These are phyloP conservation scores for Thalassarche chlororhynchos DNA, from an alignment of 2,113 vertebrate genomes.

Conservation along the genomic window DNA sequence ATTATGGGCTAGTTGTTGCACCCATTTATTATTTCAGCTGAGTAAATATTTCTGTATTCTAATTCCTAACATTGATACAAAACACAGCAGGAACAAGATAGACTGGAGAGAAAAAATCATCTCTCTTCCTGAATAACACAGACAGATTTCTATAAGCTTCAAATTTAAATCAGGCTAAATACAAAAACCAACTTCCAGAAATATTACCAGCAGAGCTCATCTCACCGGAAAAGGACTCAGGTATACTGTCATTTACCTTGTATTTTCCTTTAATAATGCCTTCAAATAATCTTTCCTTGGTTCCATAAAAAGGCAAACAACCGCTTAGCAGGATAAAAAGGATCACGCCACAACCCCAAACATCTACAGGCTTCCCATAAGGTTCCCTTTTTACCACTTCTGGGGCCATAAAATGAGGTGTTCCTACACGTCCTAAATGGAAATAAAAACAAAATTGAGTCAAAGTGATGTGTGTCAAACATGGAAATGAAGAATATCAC, in stretches of 20 bases:
- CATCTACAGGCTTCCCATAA: slow-evolving; percentile 97
- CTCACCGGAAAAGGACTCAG: neutral
- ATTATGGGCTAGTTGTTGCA: neutral
- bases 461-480: neutral
- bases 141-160: neutral
- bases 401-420: slow-evolving; percentile 99
- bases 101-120: neutral
- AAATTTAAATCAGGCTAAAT: neutral
- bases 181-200: neutral
- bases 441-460: slow-evolving; percentile 43
- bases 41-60: neutral
- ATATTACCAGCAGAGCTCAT: neutral
- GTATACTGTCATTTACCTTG: slow-evolving; percentile 82
- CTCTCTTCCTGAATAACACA: neutral
- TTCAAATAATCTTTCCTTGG: slow-evolving; percentile 98
- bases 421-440: slow-evolving; percentile 91
- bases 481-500: neutral
- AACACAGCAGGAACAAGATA: neutral
- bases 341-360: slow-evolving; percentile 99
- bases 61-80: neutral
- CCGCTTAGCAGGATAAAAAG: slow-evolving; percentile 98
- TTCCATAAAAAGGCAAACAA: slow-evolving; percentile 98
- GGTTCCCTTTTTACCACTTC: slow-evolving; percentile 99
- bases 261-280: slow-evolving; percentile 99
- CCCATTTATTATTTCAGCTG: neutral